Conservation (phyloP, 2,888 invertebrate species). For the Corbicula japonica region DNA sequence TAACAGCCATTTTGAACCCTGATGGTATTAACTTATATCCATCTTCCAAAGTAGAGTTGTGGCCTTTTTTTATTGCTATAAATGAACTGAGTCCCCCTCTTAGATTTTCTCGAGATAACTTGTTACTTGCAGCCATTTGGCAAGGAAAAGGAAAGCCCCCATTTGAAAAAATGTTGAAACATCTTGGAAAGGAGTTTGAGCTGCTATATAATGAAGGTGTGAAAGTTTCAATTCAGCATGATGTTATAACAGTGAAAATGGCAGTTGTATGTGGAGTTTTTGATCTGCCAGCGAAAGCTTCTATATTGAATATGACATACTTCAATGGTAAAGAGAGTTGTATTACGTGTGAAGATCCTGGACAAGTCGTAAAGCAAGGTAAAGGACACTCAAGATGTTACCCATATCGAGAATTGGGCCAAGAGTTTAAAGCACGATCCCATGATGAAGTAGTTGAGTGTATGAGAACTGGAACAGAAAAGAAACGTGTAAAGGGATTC, state of each 20-base stretch:
- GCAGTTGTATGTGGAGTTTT: no score
- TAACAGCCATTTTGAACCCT: slow-evolving; percentile 1
- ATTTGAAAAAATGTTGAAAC: slow-evolving; percentile 26
- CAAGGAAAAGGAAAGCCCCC: slow-evolving; percentile 62
- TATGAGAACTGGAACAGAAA: slow-evolving; percentile 1
- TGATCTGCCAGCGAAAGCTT: no score
- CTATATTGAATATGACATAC: no score
- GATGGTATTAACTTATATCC: slow-evolving; percentile 16
- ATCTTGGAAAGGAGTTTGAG: slow-evolving; percentile 11
- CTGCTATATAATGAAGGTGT: slow-evolving; percentile 6
- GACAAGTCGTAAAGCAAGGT: no score
- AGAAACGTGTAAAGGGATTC: slow-evolving; percentile 8
- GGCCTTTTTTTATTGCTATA: neutral
- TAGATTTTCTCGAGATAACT: slow-evolving; percentile 39
- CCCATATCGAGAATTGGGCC: neutral
- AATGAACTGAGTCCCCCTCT: slow-evolving; percentile 8
- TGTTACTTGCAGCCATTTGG: slow-evolving; percentile 52
- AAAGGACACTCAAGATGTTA: slow-evolving; percentile 10
- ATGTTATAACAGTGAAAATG: no score
- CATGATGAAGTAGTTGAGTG: neutral
- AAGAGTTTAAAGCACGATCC: neutral
- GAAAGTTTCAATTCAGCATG: slow-evolving; percentile 6
- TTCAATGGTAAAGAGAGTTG: no score
- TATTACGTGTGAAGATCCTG: no score
- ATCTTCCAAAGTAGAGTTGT: slow-evolving; percentile 17